These are phyloP conservation scores for Cyphomyrus plagiostoma DNA, from an alignment of 2,113 vertebrate genomes.

Conservation along the genomic window DNA sequence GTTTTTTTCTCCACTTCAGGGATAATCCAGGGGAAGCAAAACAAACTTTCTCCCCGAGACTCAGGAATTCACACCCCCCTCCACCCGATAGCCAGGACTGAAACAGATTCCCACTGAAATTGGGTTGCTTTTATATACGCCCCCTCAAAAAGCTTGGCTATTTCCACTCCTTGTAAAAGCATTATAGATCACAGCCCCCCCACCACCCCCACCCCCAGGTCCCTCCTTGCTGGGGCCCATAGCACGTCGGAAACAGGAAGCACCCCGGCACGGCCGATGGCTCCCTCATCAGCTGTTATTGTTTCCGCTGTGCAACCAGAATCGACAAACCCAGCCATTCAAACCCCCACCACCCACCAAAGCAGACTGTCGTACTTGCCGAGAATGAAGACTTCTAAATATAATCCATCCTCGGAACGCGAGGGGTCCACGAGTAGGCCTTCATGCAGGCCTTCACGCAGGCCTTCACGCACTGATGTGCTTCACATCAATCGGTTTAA, in stretches of 20 bases:
- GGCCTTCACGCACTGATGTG: neutral
- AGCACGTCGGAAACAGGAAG: constrained; percentile 7
- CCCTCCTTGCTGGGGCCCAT: neutral
- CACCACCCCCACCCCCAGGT: neutral
- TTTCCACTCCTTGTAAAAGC: constrained; percentile 7
- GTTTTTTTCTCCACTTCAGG: neutral
- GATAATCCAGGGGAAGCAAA: neutral
- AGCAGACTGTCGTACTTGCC: neutral
- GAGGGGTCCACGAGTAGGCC: neutral
- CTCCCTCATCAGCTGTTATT: constrained; percentile 15
- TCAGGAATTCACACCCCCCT: neutral
- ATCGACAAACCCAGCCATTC: neutral
- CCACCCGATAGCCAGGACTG: neutral
- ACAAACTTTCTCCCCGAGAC: neutral
- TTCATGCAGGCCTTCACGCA: neutral
- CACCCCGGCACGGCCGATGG: neutral
- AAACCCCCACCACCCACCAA: neutral
- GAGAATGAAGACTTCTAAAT: constrained; percentile 6
- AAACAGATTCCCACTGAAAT: neutral
- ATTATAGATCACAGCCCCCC: neutral
- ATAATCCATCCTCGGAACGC: neutral
- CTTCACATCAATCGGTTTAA: neutral
- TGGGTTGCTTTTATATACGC: neutral
- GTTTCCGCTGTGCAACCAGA: neutral
- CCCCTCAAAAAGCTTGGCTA: neutral